These are phyloP conservation scores for Temnothorax ravouxi DNA, from an alignment of 2,888 invertebrate genomes.

Conservation along the genomic window DNA sequence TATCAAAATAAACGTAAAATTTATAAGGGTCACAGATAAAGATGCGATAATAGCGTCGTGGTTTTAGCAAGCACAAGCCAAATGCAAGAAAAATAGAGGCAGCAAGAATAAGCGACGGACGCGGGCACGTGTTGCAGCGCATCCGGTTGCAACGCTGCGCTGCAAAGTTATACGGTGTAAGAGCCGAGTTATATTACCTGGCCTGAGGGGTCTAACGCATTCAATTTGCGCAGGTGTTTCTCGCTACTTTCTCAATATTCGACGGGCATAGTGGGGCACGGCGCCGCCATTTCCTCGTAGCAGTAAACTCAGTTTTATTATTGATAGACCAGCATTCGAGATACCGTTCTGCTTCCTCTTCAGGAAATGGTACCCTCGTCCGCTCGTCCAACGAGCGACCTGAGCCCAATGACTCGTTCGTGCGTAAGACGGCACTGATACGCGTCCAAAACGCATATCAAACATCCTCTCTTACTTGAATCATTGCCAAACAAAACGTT, in stretches of 20 bases:
- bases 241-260: constrained; percentile 75
- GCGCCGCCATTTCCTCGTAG: constrained; percentile 62
- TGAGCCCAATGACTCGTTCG: constrained; percentile 20
- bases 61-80: background rate
- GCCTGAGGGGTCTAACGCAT: constrained; percentile 66
- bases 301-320: constrained; percentile 78
- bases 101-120: background rate
- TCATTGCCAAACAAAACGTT: constrained; percentile 2
- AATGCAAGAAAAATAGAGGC: background rate
- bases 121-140: background rate
- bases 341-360: constrained; percentile 49
- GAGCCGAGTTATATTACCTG: constrained; percentile 58
- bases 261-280: constrained; percentile 57
- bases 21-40: background rate
- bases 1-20: background rate
- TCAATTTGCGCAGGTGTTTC: constrained; percentile 79
- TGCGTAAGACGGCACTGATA: constrained; percentile 19
- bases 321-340: constrained; percentile 70
- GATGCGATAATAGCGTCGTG: background rate
- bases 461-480: background rate
- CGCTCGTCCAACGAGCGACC: constrained; percentile 45
- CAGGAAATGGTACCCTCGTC: constrained; percentile 24
- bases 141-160: background rate
- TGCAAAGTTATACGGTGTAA: constrained; percentile 30
- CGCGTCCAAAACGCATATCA: background rate